These are phyloP conservation scores for Gallinago paraguaiae DNA, from an alignment of 2,113 vertebrate genomes.

Conservation along the genomic window DNA sequence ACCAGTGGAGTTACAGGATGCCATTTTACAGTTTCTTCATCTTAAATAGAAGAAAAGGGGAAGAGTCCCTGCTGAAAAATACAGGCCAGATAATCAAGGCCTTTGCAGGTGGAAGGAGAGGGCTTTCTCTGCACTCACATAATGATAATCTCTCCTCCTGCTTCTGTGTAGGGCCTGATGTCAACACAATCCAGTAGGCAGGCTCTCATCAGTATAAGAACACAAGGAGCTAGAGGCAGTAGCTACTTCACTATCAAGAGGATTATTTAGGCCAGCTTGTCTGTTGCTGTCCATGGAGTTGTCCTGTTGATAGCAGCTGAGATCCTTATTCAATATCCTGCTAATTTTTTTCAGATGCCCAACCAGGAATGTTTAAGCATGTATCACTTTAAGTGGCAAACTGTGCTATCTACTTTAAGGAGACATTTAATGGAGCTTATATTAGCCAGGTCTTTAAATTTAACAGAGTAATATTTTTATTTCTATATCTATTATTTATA, in stretches of 20 bases:
- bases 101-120: not conserved
- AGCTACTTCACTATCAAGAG: not conserved
- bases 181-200: not conserved
- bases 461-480: not conserved
- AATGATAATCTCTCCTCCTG: accelerated
- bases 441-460: not conserved
- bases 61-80: not conserved
- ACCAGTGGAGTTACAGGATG: not conserved
- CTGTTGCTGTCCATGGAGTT: not conserved
- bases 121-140: not conserved
- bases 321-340: not conserved
- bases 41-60: not conserved
- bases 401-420: not conserved
- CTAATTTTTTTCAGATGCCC: not conserved
- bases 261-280: not conserved
- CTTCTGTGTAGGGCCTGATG: not conserved
- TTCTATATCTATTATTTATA: not conserved
- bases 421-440: not conserved
- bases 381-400: not conserved
- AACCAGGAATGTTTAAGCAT: not conserved
- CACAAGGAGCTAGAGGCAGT: not conserved
- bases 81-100: not conserved
- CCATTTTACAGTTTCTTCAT: not conserved
- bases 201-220: not conserved
- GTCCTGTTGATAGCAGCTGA: not conserved